These are phyloP conservation scores for Ladona fulva DNA, from an alignment of 1,140 invertebrate genomes.

Conservation along the genomic window DNA sequence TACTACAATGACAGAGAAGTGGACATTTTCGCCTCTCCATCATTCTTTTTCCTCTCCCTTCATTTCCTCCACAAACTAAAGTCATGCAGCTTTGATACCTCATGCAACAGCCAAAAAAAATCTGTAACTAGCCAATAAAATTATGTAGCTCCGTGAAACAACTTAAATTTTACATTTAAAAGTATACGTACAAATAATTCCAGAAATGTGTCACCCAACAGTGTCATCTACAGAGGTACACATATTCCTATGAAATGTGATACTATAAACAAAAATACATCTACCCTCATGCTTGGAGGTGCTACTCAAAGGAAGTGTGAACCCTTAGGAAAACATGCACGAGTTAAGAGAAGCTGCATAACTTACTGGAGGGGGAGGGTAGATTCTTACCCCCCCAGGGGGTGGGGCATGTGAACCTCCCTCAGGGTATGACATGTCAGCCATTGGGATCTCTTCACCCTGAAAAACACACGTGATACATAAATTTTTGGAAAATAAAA, in stretches of 20 bases:
- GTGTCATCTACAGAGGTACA: not conserved
- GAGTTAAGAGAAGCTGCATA: conserved; percentile 17
- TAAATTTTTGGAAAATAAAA: too few relatives aligned
- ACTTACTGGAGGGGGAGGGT: conserved; percentile 51
- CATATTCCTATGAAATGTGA: not conserved
- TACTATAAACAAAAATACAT: not conserved
- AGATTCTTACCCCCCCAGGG: conserved; percentile 47
- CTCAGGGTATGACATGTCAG: conserved; percentile 61
- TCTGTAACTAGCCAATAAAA: not conserved
- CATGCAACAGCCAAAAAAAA: not conserved
- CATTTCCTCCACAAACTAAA: not conserved
- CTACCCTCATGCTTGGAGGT: not conserved
- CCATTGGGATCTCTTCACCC: conserved; percentile 64
- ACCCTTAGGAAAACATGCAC: not conserved
- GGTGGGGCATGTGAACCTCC: conserved; percentile 39
- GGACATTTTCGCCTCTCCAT: not conserved
- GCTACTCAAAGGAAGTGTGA: not conserved
- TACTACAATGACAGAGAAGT: not conserved
- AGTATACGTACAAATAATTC: not conserved
- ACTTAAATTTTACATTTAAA: not conserved
- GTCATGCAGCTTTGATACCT: conserved; percentile 16
- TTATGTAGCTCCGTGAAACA: not conserved
- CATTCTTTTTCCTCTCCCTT: not conserved
- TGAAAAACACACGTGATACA: conserved; percentile 32
- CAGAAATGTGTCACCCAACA: not conserved